phyloP scores from a whole-genome alignment of 2,113 vertebrate species.

The Sorex fumeus region DNA sequence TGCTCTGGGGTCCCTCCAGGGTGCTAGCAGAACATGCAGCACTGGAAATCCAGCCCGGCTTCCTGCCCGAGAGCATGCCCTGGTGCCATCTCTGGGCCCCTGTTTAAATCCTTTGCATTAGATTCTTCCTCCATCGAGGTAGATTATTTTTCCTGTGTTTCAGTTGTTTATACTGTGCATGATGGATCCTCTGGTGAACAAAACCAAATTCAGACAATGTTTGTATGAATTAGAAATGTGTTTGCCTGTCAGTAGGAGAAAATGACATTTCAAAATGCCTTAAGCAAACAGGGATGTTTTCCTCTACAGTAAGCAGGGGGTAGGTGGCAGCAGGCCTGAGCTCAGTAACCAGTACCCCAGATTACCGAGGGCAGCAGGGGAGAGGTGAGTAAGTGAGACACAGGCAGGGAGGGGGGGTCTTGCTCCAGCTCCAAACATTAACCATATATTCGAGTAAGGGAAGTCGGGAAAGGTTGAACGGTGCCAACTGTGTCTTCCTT shows the following conservation, averaged over 20 bases:
- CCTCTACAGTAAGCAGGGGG: not conserved
- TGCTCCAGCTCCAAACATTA: not conserved
- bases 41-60: too few relatives aligned
- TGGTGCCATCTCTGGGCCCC: too few relatives aligned
- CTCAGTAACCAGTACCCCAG: not conserved
- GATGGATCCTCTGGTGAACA: not conserved
- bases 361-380: not conserved
- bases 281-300: not conserved
- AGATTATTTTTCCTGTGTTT: not conserved
- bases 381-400: too few relatives aligned
- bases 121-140: not conserved
- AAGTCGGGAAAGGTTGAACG: not conserved
- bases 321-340: not conserved
- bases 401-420: too few relatives aligned
- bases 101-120: not conserved
- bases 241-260: conserved; percentile 2
- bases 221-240: not conserved
- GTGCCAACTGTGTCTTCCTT: not conserved
- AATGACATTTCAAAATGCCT: not conserved
- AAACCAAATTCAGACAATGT: conserved; percentile 42
- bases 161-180: not conserved
- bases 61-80: too few relatives aligned
- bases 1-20: too few relatives aligned
- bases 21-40: too few relatives aligned
- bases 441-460: not conserved